These are phyloP conservation scores for Reticulitermes lucifugus DNA, from an alignment of 2,888 invertebrate species.

Conservation along the genomic window DNA sequence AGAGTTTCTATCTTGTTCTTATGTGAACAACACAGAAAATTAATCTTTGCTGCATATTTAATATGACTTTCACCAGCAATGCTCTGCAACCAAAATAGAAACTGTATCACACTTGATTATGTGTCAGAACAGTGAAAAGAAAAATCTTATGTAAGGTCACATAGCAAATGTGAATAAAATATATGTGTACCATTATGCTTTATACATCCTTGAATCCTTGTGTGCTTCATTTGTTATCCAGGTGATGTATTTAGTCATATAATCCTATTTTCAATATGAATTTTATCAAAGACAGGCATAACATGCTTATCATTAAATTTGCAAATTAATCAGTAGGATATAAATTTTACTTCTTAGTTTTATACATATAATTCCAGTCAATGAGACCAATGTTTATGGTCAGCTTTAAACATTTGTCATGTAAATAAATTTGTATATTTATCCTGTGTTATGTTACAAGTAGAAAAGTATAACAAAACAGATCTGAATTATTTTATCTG, in stretches of 20 bases:
- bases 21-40: background rate
- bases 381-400: no score
- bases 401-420: no score
- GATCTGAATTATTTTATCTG: no score
- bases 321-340: background rate
- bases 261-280: background rate
- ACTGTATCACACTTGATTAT: background rate
- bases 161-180: constrained; percentile 9
- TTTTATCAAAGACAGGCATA: background rate
- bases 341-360: background rate
- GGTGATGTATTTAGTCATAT: background rate
- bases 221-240: background rate
- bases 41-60: background rate
- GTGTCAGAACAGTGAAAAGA: background rate
- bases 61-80: background rate
- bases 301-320: background rate
- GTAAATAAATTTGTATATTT: no score
- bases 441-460: no score
- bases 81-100: background rate
- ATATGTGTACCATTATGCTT: background rate
- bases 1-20: background rate
- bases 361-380: background rate
- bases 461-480: no score
- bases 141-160: background rate
- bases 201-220: background rate